Evolutionary conservation across 2,888 invertebrate species (phyloP), one percentile per base, ranked within the genome.

Genomic region (Frankliniella intonsa): DNA sequence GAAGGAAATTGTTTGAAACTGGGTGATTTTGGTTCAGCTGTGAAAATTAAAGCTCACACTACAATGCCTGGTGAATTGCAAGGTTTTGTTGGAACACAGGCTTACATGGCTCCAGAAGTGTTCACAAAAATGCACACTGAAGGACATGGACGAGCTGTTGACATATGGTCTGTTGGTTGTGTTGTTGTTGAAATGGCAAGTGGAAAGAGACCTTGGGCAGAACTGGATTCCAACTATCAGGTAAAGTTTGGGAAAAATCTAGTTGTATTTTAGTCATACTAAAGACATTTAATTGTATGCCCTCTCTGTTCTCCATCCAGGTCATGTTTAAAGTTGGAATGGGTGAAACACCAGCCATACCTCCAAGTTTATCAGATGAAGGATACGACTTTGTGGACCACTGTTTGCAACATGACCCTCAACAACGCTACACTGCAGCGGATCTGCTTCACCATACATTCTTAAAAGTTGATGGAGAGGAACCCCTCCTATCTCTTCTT

Each of bases 41-140:
- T 96, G 0, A 95, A 97, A 89, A 94, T 98, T 85, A 94, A 96
- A 87, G 94, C 94, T 65, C 94, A 95, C 86, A 93, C 93, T 82
- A 97, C 96, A 1, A 93, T 95, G 87, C 94, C 94, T 7, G 96
- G 96, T 2, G 97, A 97, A 87, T 89, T 97, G 85, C 93, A 94
- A 87, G 95, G 95, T 2, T 95, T 94, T 87, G 95, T 95, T n/a
- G 97, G 97, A 84, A 98, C 98, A 0, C 96, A 97, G 89, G 97
- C 97, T 81, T 98, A 97, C 88, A 98, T 98, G 97, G 98, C 97
- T 0, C 98, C 98, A 0, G 98, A 98, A 89, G 95, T 98, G 85
- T 97, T 95, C 87, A 95, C 94, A 90, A 94, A 93, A 88, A 92
- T 93, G 55, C 92, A 93, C 84, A 88, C 88, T 50, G 90, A 91